phyloP scores from a whole-genome alignment of 2,113 vertebrate species.

The Hemichromis elongatus region DNA sequence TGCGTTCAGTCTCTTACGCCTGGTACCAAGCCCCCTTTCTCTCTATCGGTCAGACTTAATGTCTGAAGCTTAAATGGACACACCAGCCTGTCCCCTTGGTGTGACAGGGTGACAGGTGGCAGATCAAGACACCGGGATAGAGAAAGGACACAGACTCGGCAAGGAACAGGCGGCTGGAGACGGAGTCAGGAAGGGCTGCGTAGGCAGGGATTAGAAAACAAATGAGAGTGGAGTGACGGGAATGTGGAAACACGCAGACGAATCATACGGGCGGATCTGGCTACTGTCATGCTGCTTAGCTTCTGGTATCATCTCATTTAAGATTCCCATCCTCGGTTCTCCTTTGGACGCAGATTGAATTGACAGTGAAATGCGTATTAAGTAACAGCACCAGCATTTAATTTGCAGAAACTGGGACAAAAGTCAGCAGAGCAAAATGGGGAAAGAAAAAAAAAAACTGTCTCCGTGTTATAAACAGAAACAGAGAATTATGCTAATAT shows the following conservation, averaged over 20 bases:
- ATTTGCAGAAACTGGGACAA: conserved; percentile 7
- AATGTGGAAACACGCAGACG: conserved; percentile 52
- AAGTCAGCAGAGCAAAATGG: neutral
- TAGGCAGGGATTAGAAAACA: conserved; percentile 63
- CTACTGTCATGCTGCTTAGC: conserved; percentile 3
- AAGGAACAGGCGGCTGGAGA: conserved; percentile 39
- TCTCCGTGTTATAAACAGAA: neutral
- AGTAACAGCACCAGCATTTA: neutral
- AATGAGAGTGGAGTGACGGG: conserved; percentile 61
- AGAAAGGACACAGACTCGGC: conserved; percentile 54
- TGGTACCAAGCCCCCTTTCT: conserved; percentile 38
- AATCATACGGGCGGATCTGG: conserved; percentile 34
- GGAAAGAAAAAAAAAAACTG: neutral
- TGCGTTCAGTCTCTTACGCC: conserved; percentile 26
- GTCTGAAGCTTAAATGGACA: conserved; percentile 58
- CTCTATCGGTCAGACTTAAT: conserved; percentile 56
- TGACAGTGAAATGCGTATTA: neutral
- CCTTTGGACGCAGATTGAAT: neutral
- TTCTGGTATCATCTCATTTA: neutral
- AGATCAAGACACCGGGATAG: conserved; percentile 57
- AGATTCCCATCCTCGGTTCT: neutral
- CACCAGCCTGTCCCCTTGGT: conserved; percentile 44
- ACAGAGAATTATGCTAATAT: conserved; percentile 2
- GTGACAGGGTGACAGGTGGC: conserved; percentile 68
- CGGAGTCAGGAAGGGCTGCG: conserved; percentile 26